phyloP scores from a whole-genome alignment of 2,113 vertebrate species.

The Dermatemys mawii region DNA sequence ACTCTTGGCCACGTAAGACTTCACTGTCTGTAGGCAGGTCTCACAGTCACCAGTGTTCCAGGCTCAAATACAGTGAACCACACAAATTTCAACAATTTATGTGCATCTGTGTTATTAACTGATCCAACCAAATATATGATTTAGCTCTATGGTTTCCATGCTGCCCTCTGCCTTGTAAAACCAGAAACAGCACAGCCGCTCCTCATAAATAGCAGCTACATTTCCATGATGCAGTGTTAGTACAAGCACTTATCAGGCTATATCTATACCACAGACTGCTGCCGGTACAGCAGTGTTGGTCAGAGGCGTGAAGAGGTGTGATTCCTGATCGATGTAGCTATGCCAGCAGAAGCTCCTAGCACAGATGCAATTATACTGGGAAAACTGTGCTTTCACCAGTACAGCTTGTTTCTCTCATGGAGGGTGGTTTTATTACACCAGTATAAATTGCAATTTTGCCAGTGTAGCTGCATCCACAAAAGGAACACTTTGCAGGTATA shows the following conservation, averaged over 20 bases:
- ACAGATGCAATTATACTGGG: background rate
- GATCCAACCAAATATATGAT: background rate
- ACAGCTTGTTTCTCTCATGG: too few relatives aligned
- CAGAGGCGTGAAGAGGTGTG: background rate
- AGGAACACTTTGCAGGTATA: background rate
- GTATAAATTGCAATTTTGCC: background rate
- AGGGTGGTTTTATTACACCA: background rate
- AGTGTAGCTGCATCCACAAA: background rate
- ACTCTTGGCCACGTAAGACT: background rate
- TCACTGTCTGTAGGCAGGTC: background rate
- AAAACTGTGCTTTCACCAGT: background rate
- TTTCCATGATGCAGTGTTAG: background rate
- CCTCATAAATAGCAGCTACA: background rate
- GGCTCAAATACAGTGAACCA: background rate
- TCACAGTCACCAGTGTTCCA: background rate
- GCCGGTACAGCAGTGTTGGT: background rate
- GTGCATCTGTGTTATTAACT: background rate
- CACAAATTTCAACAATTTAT: background rate
- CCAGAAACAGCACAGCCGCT: background rate
- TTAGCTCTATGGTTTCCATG: constrained; percentile 38
- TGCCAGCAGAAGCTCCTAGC: background rate
- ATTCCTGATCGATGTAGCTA: background rate
- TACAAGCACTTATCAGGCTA: rapidly evolving
- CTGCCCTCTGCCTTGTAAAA: constrained; percentile 62
- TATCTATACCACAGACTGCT: background rate